Conservation (phyloP, 2,888 invertebrate genomes). For the Automeris io region DNA sequence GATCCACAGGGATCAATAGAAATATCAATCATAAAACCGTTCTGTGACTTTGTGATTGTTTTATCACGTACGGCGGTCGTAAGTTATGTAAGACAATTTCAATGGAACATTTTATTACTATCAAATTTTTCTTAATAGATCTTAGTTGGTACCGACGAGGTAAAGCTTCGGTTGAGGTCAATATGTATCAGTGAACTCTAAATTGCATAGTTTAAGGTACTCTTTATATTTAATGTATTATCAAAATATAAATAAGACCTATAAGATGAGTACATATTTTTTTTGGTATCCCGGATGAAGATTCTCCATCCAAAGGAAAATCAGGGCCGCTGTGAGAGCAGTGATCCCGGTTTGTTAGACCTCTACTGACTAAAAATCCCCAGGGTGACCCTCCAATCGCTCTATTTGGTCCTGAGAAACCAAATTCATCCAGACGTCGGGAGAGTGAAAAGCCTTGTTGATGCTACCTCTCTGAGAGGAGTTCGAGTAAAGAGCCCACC, state of each 20-base stretch:
- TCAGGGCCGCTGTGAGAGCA: too few relatives aligned
- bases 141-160: conserved; percentile 1
- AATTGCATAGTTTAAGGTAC: not conserved
- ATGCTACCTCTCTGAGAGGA: too few relatives aligned
- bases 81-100: conserved; percentile 41
- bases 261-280: too few relatives aligned
- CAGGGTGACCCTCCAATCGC: too few relatives aligned
- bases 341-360: too few relatives aligned
- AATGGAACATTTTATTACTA: conserved; percentile 27
- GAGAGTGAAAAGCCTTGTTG: too few relatives aligned
- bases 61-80: conserved; percentile 41
- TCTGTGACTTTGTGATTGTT: conserved; percentile 36
- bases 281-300: too few relatives aligned
- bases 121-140: conserved; percentile 17
- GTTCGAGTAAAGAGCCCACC: too few relatives aligned
- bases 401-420: too few relatives aligned
- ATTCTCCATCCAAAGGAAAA: too few relatives aligned
- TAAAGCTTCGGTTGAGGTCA: not conserved
- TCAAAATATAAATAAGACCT: not conserved
- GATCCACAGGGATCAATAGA: conserved; percentile 47
- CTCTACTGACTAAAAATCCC: too few relatives aligned
- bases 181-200: conserved; percentile 1
- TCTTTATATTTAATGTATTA: not conserved
- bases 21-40: conserved; percentile 35
- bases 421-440: too few relatives aligned